Conservation (phyloP, 2,888 invertebrate species). For the Vandiemenella viatica region DNA sequence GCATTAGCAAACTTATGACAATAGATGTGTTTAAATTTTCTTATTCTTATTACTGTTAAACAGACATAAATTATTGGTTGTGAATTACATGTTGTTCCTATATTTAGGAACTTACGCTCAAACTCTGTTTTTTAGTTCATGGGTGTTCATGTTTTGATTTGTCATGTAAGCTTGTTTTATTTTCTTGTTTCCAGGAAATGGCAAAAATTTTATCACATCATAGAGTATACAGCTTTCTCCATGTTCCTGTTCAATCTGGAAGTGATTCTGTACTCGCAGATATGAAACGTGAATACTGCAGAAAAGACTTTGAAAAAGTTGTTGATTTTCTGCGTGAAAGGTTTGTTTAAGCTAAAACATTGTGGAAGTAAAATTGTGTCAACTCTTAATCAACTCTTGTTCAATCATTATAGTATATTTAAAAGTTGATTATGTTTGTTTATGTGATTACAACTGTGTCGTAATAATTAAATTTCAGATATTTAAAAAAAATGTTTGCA, state of each 20-base stretch:
- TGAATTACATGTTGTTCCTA: no score
- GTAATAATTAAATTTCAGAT: no score
- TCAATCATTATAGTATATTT: background rate
- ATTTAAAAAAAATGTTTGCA: no score
- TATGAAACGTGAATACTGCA: conserved; percentile 90
- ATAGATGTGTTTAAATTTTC: no score
- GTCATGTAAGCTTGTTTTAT: no score
- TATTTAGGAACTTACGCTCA: no score
- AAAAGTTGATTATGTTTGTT: background rate
- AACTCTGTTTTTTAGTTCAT: no score
- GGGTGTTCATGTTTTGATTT: no score
- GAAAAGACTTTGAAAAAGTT: conserved; percentile 78
- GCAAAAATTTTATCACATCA: conserved; percentile 75
- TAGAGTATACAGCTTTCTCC: conserved; percentile 85
- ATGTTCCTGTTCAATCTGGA: conserved; percentile 96
- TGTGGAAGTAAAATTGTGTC: background rate
- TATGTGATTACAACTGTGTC: no score
- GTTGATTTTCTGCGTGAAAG: conserved; percentile 64
- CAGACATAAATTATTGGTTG: no score
- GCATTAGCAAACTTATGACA: no score
- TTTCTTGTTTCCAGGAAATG: conserved; percentile 42
- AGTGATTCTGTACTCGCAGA: conserved; percentile 85
- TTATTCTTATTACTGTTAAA: no score
- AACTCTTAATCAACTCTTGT: background rate
- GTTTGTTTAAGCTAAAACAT: conserved; percentile 31